These are phyloP conservation scores for Andrena praecox DNA, from an alignment of 2,888 invertebrate species.

Conservation along the genomic window DNA sequence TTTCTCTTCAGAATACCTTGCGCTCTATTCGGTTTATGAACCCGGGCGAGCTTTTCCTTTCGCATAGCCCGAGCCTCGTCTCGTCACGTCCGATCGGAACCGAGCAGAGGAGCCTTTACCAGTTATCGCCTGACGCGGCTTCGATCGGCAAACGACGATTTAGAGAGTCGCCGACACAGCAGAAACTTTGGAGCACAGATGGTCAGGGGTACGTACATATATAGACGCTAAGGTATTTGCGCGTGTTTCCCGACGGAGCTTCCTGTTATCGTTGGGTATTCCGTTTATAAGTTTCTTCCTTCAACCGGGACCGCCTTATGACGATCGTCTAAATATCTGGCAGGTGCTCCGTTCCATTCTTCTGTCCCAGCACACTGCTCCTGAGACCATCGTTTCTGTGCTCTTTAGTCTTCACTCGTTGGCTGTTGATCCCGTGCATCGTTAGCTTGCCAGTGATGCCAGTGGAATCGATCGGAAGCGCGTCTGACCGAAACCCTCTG, in stretches of 20 bases:
- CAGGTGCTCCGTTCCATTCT: background rate
- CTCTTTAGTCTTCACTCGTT: no score
- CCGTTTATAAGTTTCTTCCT: background rate
- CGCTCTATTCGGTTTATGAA: slow-evolving; percentile 15
- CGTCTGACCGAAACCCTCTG: slow-evolving; percentile 28
- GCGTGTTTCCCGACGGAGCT: background rate
- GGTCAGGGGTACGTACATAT: slow-evolving; percentile 70
- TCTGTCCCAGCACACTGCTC: background rate
- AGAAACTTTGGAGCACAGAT: slow-evolving; percentile 61
- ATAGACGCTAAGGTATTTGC: background rate
- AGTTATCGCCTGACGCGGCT: background rate
- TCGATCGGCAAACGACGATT: background rate
- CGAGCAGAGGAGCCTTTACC: background rate
- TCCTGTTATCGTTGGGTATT: background rate
- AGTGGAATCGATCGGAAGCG: background rate
- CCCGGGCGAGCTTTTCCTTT: background rate
- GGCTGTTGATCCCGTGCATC: background rate
- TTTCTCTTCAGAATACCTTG: background rate
- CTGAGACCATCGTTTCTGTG: no score
- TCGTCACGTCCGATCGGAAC: background rate
- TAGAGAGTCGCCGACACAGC: slow-evolving; percentile 10
- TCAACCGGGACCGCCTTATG: background rate
- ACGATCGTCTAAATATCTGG: no score
- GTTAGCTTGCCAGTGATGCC: background rate
- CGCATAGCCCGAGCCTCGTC: background rate